Evolutionary conservation across 2,888 invertebrate species (phyloP), one percentile per base, ranked within the genome.

Genomic region (Cryptocheilus praepositus): DNA sequence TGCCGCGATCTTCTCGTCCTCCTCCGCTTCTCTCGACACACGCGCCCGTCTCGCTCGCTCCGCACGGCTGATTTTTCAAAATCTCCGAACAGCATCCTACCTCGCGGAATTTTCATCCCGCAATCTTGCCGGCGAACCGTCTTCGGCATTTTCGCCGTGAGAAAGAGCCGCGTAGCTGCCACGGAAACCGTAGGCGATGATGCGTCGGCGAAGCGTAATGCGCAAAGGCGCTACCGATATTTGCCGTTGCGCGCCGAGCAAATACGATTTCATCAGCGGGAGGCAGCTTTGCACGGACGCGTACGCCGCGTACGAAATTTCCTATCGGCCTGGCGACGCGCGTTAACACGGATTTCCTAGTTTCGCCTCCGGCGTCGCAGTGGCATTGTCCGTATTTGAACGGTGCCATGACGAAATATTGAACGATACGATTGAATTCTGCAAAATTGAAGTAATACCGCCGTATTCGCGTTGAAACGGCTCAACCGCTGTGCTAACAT

Each of bases 51-150:
- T 16, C 15, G 8, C 54, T 59, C 55, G 21, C 44, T 36, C 57
- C 51, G 22, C 60, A 5, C 59, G 8, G 8, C 15, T 53, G 67
- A 74, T 67, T 74, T 72, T 70, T 74, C 61, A 11, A 64, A 67
- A 53, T 49, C 18, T 2, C 21, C 36, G 13, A 63, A 56, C 65
- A 45, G 61, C 71, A 57, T 57, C 62, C 66, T 58, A 19, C 21
- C 36, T 44, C 54, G 19, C 36, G n/a, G 43, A 11, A 45, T 4
- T 36, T 16, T 22, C 44, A 44, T 55, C 16, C 25, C 55, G 64
- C 45, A 2, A 18, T 51, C 15, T 11, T 18, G 25, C n/a, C 55
- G 53, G 25, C 66, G 58, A 43, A 36, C 11, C 36, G 11, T 36
- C 36, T 11, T 36, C 36, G 67, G 64, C 67, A 67, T 65, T 63